phyloP scores from a whole-genome alignment of 1,140 invertebrate species.

The Solenopsis fugax region DNA sequence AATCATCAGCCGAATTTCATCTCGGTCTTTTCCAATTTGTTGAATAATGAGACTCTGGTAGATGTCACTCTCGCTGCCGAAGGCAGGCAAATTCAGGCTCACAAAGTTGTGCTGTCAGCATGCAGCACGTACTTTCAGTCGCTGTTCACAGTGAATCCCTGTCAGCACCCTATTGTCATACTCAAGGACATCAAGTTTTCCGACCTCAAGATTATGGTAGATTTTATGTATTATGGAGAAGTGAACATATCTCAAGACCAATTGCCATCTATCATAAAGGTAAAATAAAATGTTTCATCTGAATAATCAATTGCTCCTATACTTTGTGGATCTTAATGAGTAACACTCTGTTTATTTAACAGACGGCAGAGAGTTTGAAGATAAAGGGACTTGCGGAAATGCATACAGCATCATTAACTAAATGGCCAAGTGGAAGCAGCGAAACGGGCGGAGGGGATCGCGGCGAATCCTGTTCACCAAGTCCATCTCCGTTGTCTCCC shows the following conservation, averaged over 20 bases:
- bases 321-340: background rate
- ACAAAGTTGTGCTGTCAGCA: conserved; percentile 94
- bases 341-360: background rate
- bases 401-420: conserved; percentile 90
- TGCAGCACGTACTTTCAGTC: conserved; percentile 95
- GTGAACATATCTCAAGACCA: conserved; percentile 96
- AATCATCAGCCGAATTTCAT: conserved; percentile 96
- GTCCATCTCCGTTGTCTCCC: conserved; percentile 83
- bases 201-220: conserved; percentile 95
- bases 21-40: conserved; percentile 92
- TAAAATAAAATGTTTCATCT: conserved; percentile 75
- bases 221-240: conserved; percentile 97
- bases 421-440: conserved; percentile 88
- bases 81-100: conserved; percentile 93
- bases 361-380: conserved; percentile 95
- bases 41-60: conserved; percentile 93
- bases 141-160: conserved; percentile 94
- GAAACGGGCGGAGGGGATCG: conserved; percentile 80
- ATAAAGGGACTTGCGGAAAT: conserved; percentile 95
- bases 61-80: conserved; percentile 96
- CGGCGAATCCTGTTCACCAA: conserved; percentile 83
- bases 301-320: background rate
- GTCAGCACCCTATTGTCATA: conserved; percentile 96
- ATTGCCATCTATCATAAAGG: conserved; percentile 93
- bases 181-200: conserved; percentile 95